Evolutionary conservation across 2,797 vertebrate species (phyloP).

Genomic region (Dermochelys coriacea): DNA sequence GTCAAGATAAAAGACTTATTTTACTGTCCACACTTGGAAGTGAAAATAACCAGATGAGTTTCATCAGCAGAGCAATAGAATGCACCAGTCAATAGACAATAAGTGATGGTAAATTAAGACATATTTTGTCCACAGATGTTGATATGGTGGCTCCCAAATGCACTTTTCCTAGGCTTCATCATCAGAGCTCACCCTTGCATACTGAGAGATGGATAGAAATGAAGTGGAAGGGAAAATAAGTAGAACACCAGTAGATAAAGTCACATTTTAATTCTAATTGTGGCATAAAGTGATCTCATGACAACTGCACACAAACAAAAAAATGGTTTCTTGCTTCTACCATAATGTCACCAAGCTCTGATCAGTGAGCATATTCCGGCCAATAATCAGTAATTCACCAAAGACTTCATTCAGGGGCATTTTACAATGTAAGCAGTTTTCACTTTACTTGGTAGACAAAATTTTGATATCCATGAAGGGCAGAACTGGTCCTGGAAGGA

Average conservation of each 20-base stretch:
- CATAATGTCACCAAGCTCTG: not conserved
- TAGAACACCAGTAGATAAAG: not conserved
- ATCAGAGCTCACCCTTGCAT: not conserved
- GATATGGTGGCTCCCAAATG: not conserved
- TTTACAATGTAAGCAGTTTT: not conserved
- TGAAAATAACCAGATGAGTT: not conserved
- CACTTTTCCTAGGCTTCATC: not conserved
- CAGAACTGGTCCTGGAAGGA: not conserved
- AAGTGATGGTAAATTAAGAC: not conserved
- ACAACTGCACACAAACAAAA: not conserved
- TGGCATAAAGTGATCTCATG: accelerated
- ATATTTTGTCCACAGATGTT: not conserved
- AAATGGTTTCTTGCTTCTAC: not conserved
- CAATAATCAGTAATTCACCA: too few relatives aligned
- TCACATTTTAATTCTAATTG: not conserved
- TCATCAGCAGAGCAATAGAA: not conserved
- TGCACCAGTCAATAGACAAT: not conserved
- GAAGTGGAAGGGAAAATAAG: not conserved
- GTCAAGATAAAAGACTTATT: not conserved
- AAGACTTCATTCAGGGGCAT: accelerated
- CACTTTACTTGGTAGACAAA: too few relatives aligned
- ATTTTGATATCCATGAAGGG: not conserved
- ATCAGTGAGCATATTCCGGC: accelerated
- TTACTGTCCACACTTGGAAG: not conserved
- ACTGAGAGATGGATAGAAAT: not conserved